Base-by-base conservation (phyloP, 2,888 invertebrate genomes). In the Ochlodes sylvanus region DNA sequence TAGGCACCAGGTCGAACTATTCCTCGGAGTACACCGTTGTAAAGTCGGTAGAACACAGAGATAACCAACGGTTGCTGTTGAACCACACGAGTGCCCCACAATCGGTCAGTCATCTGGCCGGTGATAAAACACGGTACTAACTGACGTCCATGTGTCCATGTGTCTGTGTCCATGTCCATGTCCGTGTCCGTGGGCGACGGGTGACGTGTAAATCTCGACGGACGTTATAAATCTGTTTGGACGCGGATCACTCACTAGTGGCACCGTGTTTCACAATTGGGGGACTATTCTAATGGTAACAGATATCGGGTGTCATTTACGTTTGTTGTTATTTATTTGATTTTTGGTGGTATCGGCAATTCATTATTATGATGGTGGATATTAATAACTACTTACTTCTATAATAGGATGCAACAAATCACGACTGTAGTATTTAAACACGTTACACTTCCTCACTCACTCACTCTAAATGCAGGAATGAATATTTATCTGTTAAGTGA, bases 221-320 rank as follows among this genome's bases (percentile, higher is more conserved):
- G 80, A 80, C 84, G 81, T 80, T 76, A 80, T 90, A 89, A 89
- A 90, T 89, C 88, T 82, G 79, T 70, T 71, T 57, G 41, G 77
- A 79, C 80, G 83, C 41, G 52, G 58, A 66, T 66, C 65, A 58
- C 52, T 60, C 58, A 60, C 56, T 55, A 32, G 54, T 55, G 54
- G 42, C 44, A 34, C 56, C n/a, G 9, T 27, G 63, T 60, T 66
- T n/a, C 65, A 66, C 52, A 58, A 54, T 50, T 15, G 17, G 14
- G 10, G 52, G 7, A 7, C 65, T 66, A 66, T 60, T 66, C 58
- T 60, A 15, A 34, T 19, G 32, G n/a, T 34, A 12, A 17, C 17
- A 14, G 32, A 32, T 54, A 54, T 54, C 32, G 17, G 17, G 9
- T 47, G 17, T 47, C 47, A 47, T 7, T 6, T 4, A 19, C n/a